Base-by-base conservation (phyloP, 1,140 invertebrate genomes). In the Potamilus streckersoni region DNA sequence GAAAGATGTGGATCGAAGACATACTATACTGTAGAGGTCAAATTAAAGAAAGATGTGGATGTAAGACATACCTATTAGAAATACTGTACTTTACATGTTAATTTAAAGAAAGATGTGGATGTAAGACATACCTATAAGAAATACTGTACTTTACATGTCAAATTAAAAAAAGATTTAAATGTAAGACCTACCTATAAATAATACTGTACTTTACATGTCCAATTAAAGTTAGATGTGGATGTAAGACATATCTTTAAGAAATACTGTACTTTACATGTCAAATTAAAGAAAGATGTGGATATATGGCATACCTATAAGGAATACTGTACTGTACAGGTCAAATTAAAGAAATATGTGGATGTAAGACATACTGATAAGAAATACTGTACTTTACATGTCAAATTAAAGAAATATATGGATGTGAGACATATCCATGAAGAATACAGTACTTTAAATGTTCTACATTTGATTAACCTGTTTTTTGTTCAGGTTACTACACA, bases 401-500 rank as follows among this genome's bases (percentile, higher is more conserved):
- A 23, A 23, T 23, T 23, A 23, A 23, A 23, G 23, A 23, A 23
- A 23, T 0, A 23, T 59, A 4, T 23, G 17, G 20, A 61, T 61
- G 17, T 13, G 6, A 61, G 17, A 23, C 64, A 64, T 64, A 17
- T 17, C 60, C n/a, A 19, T 31, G 69, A 12, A 56, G 8, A 19
- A 20, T 49, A 31, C 31, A 49, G 14, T 38, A 60, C 27, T 60
- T 66, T 38, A 62, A 17, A 61, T 49, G 20, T 14, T 61, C 13
- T 49, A 49, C 38, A 8, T 49, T 49, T 6, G 38, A 49, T 49
- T 49, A 11, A 49, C 38, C 8, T 60, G 27, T 70, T 80, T 69
- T 11, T 64, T 63, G 55, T 79, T 0, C 68, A 89, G 90, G 90
- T 14, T 90, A 91, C 72, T 91, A 91, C 73, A 91, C 89, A 27